Base-by-base conservation (phyloP, 1,140 invertebrate species). In the Trichogramma pretiosum region DNA sequence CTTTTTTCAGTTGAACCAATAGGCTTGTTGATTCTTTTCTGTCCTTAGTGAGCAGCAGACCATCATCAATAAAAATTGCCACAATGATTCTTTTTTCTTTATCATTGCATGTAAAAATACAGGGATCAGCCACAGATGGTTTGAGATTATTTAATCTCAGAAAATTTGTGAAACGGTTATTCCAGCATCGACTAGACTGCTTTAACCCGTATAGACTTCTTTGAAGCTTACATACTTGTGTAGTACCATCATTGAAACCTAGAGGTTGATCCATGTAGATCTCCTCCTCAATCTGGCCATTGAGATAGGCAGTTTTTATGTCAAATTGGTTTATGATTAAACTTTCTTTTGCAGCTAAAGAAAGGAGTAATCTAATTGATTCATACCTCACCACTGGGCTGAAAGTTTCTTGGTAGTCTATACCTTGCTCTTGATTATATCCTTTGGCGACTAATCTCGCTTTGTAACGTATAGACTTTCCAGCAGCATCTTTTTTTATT, bases 391-490 rank as follows among this genome's bases (percentile, higher is more conserved):
- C 57, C 3, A 68, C 65, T 0, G 66, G 61, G 11, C 65, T 59
- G 46, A 60, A 71, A 11, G 62, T 68, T 42, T 71, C 67, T 7
- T 46, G 23, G 47, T 66, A 72, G 50, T 71, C 65, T 11, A 65
- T 46, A 8, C 60, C 67, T 34, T 53, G 19, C 16, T 39, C 48
- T 53, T 71, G 67, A 4, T 28, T 33, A 49, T 48, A 70, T 9
- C 68, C 67, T 41, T 60, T 61, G 7, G 60, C 61, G 7, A 74
- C 65, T n/a, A 70, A 53, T 44, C 70, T 53, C 7, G 68, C 68
- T 41, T 70, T 74, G 51, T 61, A 61, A 32, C 49, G 34, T 11
- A 47, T 43, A 19, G 56, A 33, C 24, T 46, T 46, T 35, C 54
- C 50, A 36, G 58, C 44, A 18, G 22, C 16, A 33, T 52, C 28